A percentile compares a stretch with the other conserved stretches of the same genome.
Conservation (phyloP, 2,113 vertebrate species). For the Amazona vittata region DNA sequence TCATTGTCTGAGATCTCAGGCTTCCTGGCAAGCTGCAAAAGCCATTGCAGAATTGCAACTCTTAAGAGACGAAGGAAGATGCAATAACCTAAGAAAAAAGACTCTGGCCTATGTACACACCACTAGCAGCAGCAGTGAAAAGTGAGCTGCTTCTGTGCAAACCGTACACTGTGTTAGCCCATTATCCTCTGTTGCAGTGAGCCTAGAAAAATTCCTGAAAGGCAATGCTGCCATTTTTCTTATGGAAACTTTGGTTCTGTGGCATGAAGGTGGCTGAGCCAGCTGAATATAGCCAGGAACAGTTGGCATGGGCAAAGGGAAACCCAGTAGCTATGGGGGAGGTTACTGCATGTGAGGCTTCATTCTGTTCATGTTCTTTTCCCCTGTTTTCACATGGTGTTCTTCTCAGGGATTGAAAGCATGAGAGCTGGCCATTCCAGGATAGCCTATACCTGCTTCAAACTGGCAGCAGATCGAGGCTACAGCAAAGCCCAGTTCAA, state of each 20-base stretch:
- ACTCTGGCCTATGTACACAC: conserved; percentile 35
- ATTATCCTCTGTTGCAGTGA: background rate
- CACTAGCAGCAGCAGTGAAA: background rate
- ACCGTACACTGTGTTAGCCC: background rate
- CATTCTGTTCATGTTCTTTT: background rate
- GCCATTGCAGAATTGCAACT: conserved; percentile 30
- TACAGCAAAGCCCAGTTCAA: conserved; percentile 96
- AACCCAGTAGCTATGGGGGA: background rate
- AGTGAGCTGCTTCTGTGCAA: background rate
- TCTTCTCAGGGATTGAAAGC: conserved; percentile 83
- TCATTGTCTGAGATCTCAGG: conserved; percentile 28
- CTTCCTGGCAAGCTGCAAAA: conserved; percentile 37
- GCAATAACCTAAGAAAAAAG: background rate
- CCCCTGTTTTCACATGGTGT: background rate
- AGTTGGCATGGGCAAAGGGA: background rate
- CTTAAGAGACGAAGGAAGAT: conserved; percentile 2
- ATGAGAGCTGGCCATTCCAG: conserved; percentile 70
- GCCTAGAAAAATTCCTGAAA: background rate
- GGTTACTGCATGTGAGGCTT: background rate
- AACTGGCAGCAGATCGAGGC: conserved; percentile 83
- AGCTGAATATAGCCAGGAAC: background rate
- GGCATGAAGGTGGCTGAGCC: background rate
- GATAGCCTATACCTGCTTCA: conserved; percentile 85
- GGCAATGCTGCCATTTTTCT: background rate
- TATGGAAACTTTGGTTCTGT: background rate